phyloP scores from a whole-genome alignment of 1,140 invertebrate species.

The Carposina sasakii region DNA sequence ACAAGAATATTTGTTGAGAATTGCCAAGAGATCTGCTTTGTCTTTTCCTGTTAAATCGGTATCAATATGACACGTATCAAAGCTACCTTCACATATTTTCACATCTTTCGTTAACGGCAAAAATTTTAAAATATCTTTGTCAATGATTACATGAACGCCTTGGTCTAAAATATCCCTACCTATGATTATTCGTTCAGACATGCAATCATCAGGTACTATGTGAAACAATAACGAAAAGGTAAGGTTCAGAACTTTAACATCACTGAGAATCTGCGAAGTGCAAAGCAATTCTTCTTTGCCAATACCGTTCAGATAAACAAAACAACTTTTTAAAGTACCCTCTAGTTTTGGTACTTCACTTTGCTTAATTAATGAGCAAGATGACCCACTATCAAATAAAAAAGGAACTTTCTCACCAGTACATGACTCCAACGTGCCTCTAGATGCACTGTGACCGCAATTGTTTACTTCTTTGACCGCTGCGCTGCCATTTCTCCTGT shows the following conservation, averaged over 20 bases:
- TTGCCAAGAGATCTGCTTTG: slow-evolving; percentile 11
- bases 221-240: background rate
- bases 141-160: slow-evolving; percentile 17
- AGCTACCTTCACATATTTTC: slow-evolving; percentile 12
- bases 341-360: slow-evolving; percentile 2
- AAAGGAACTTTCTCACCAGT: too few relatives aligned
- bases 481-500: too few relatives aligned
- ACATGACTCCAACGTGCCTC: too few relatives aligned
- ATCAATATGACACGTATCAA: too few relatives aligned
- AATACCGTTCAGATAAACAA: slow-evolving; percentile 3
- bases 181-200: slow-evolving; percentile 22
- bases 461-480: too few relatives aligned
- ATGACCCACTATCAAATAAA: slow-evolving; percentile 18
- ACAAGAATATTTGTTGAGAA: slow-evolving; percentile 16
- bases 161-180: slow-evolving; percentile 24
- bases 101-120: slow-evolving; percentile 9
- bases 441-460: too few relatives aligned
- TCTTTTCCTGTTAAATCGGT: slow-evolving; percentile 23
- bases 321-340: slow-evolving; percentile 1
- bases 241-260: background rate
- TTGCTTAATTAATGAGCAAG: slow-evolving; percentile 17
- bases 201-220: slow-evolving; percentile 1
- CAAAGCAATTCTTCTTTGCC: background rate
- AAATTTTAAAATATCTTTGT: slow-evolving; percentile 20
- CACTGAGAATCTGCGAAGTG: background rate